phyloP scores from a whole-genome alignment of 1,140 invertebrate species.

The Lepidurus arcticus region DNA sequence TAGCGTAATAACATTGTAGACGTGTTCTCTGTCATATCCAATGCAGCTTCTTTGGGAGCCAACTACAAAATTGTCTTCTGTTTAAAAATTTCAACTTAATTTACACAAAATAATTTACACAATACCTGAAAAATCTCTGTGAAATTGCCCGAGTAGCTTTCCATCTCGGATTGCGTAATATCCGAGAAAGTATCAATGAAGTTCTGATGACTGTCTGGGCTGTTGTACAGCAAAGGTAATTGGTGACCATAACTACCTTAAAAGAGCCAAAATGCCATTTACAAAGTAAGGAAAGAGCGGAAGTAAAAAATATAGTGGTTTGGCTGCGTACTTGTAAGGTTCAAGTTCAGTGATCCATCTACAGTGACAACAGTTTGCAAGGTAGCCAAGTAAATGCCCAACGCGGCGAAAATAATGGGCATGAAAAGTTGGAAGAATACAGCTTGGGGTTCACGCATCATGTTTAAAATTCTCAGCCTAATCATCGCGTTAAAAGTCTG shows the following conservation, averaged over 20 bases:
- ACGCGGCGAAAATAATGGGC: slow-evolving; percentile 57
- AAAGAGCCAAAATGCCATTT: neutral
- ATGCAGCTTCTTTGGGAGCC: slow-evolving; percentile 55
- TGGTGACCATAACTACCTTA: neutral
- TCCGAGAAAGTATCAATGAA: slow-evolving; percentile 44
- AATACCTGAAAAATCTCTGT: slow-evolving; percentile 34
- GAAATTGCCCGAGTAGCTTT: slow-evolving; percentile 36
- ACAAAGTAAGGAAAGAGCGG: neutral
- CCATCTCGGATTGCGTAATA: slow-evolving; percentile 40
- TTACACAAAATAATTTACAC: neutral
- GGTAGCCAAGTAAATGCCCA: slow-evolving; percentile 61
- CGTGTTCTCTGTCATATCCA: slow-evolving; percentile 54
- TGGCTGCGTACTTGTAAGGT: neutral
- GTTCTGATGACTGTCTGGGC: slow-evolving; percentile 55
- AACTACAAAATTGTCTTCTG: neutral
- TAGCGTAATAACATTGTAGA: slow-evolving; percentile 44
- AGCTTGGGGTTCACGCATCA: slow-evolving; percentile 54
- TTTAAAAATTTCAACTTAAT: neutral
- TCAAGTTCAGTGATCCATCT: neutral
- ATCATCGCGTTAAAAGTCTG: slow-evolving; percentile 52
- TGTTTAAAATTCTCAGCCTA: slow-evolving; percentile 50
- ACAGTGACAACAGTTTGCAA: slow-evolving; percentile 21
- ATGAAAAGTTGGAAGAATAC: slow-evolving; percentile 56
- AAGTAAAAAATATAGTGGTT: neutral
- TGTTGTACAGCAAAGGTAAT: slow-evolving; percentile 43